A percentile compares a stretch with the other conserved stretches of the same genome.
These are phyloP conservation scores for Cryptophagus acutangulus DNA, from an alignment of 2,888 invertebrate genomes.

Conservation along the genomic window DNA sequence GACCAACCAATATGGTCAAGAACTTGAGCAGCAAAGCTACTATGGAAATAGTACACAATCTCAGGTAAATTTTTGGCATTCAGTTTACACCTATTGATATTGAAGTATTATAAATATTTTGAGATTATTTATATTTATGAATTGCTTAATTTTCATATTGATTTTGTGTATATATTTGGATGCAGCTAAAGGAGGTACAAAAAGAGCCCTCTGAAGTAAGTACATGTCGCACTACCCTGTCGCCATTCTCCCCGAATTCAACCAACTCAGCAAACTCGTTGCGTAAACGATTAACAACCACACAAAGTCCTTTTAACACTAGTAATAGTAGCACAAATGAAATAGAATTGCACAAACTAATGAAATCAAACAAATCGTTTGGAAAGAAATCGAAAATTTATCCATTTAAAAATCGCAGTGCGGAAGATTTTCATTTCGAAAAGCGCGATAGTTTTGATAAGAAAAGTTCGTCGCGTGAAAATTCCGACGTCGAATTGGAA, in stretches of 20 bases:
- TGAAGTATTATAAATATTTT: background rate
- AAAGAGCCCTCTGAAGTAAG: constrained; percentile 47
- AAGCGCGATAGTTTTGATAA: constrained; percentile 24
- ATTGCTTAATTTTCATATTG: constrained; percentile 23
- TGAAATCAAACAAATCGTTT: constrained; percentile 17
- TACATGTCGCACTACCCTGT: constrained; percentile 35
- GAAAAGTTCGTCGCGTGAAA: constrained; percentile 38
- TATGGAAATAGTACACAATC: constrained; percentile 41
- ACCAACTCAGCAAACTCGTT: constrained; percentile 27
- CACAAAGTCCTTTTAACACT: constrained; percentile 20
- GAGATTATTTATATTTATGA: background rate
- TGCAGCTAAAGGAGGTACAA: constrained; percentile 46
- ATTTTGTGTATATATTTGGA: constrained; percentile 37
- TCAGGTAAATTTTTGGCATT: constrained; percentile 38
- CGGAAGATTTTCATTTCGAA: constrained; percentile 35
- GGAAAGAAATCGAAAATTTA: constrained; percentile 26
- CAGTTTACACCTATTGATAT: too few species aligned
- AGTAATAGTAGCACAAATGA: constrained; percentile 4
- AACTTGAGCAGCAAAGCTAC: constrained; percentile 36
- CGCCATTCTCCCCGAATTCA: constrained; percentile 35
- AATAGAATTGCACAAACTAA: constrained; percentile 30
- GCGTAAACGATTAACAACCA: constrained; percentile 32
- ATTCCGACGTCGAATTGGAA: constrained; percentile 42
- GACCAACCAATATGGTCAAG: constrained; percentile 35
- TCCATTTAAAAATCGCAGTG: constrained; percentile 37